Evolutionary conservation across 2,797 vertebrate species (phyloP), one percentile per base, ranked within the genome.

Genomic region (Sebastes kiyomatsui): DNA sequence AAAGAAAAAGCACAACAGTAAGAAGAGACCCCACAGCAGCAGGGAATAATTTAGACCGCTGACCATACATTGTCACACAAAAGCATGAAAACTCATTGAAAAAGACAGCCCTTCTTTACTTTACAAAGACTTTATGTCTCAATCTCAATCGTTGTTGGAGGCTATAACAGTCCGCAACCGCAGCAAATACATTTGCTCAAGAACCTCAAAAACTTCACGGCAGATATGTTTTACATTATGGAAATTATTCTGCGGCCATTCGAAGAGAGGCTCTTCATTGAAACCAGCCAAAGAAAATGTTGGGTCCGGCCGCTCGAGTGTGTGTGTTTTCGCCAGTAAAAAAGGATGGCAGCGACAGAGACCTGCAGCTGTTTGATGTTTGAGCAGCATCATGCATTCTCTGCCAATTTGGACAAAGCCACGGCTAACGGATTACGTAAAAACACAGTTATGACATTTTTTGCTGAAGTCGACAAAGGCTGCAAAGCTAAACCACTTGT

Each of bases 291-390:
- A 81, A 82, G 68, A 81, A 82, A 88, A 86, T 61, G 67, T 65
- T 75, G 72, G 71, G 76, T 82, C 77, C 77, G 74, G 81, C 79
- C 59, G 54, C 58, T 60, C 4, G 52, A 67, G 38, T 42, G 55
- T 77, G 70, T 81, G 70, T 81, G 38, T 81, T 87, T 88, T 42
- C 79, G 61, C 60, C 69, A 88, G 89, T 81, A 89, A 85, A 89
- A 58, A 87, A 85, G 54, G 67, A 86, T 77, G 78, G 72, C 77
- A 85, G 81, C 71, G 32, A 42, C 38, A 16, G 22, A 75, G 84
- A 86, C 67, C 46, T 32, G 80, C 91, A 94, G 92, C 88, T 94
- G 93, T 91, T 92, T 92, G 83, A 74, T 69, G 90, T 93, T 93
- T 89, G 58, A 85, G 66, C 46, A 84, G 66, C 52, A 59, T 79